Base-by-base conservation (phyloP, 2,888 invertebrate species). In the Platyscelio sp. region DNA sequence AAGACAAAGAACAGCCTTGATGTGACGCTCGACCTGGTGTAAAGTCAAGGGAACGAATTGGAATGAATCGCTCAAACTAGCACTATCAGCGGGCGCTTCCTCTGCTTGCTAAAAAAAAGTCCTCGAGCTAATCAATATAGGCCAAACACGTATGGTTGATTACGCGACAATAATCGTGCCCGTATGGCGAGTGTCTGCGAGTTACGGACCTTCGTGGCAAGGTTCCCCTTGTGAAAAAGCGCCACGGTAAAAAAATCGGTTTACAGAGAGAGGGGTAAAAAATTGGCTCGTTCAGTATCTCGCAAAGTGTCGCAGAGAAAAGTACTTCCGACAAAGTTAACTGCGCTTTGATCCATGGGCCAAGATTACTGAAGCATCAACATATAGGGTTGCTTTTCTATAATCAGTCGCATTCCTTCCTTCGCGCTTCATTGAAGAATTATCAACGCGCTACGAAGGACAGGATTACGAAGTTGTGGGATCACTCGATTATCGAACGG, bases 181-280 rank as follows among this genome's bases (percentile, higher is more conserved):
- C 93, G 91, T 92, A 93, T 93, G 89, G 86, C 82, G 77, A 65
- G 56, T 84, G 83, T 86, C 78, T 80, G 82, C 86, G 89, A 83
- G n/a, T 71, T 75, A 27, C 81, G 84, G 72, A 91, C 92, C 92
- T 93, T 92, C 90, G 86, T 76, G 76, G 78, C 93, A 92, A 93
- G 93, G 93, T 88, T 87, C 68, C 67, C 86, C 89, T 89, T 88
- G 88, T 22, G 26, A 38, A 68, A 77, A 75, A 56, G 63, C 13
- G 22, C 26, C 56, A 54, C n/a, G 18, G 49, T 26, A 29, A 38
- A 72, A 74, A 80, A 67, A 40, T n/a, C n/a, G n/a, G n/a, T n/a
- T n/a, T n/a, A n/a, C n/a, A n/a, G n/a, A n/a, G n/a, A n/a, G n/a
- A n/a, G n/a, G n/a, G n/a, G n/a, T n/a, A n/a, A n/a, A n/a, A n/a